These are phyloP conservation scores for Gastrophysa polygoni DNA, from an alignment of 2,888 invertebrate species.

Conservation along the genomic window DNA sequence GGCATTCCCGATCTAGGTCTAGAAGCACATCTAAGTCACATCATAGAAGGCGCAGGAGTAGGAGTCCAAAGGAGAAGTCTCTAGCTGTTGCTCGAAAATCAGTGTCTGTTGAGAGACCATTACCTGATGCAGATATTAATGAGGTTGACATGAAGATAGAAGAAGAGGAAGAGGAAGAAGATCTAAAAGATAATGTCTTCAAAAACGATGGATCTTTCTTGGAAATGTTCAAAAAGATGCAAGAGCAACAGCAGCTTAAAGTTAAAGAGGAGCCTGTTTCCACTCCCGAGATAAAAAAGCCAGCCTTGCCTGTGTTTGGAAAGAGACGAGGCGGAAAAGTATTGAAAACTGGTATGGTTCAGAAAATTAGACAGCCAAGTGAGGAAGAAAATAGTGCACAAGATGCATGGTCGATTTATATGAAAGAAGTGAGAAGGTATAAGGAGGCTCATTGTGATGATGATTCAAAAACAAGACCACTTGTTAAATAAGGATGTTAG, in stretches of 20 bases:
- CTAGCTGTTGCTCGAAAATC: slow-evolving; percentile 14
- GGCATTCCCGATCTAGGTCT: slow-evolving; percentile 39
- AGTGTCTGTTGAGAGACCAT: slow-evolving; percentile 22
- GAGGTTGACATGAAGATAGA: slow-evolving; percentile 43
- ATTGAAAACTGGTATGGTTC: slow-evolving; percentile 87
- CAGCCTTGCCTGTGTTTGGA: slow-evolving; percentile 67
- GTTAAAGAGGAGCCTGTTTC: slow-evolving; percentile 40
- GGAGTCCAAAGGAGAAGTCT: slow-evolving; percentile 17
- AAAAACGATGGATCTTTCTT: slow-evolving; percentile 91
- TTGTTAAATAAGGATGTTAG: slow-evolving; percentile 74
- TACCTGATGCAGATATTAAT: slow-evolving; percentile 30
- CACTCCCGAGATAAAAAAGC: slow-evolving; percentile 56
- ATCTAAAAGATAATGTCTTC: slow-evolving; percentile 61
- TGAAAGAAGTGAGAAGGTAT: slow-evolving; percentile 93
- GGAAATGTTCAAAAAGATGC: slow-evolving; percentile 91
- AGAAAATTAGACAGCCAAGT: slow-evolving; percentile 74
- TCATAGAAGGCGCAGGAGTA: slow-evolving; percentile 18
- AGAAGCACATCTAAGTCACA: slow-evolving; percentile 36
- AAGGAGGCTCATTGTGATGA: slow-evolving; percentile 92
- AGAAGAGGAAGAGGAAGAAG: slow-evolving; percentile 47
- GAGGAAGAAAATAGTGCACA: slow-evolving; percentile 72
- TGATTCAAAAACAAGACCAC: slow-evolving; percentile 86
- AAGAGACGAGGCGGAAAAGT: slow-evolving; percentile 86
- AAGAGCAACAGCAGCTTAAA: slow-evolving; percentile 64
- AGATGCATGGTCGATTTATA: slow-evolving; percentile 92